Base-by-base conservation (phyloP, 1,140 invertebrate genomes). In the Euwallacea fornicatus region DNA sequence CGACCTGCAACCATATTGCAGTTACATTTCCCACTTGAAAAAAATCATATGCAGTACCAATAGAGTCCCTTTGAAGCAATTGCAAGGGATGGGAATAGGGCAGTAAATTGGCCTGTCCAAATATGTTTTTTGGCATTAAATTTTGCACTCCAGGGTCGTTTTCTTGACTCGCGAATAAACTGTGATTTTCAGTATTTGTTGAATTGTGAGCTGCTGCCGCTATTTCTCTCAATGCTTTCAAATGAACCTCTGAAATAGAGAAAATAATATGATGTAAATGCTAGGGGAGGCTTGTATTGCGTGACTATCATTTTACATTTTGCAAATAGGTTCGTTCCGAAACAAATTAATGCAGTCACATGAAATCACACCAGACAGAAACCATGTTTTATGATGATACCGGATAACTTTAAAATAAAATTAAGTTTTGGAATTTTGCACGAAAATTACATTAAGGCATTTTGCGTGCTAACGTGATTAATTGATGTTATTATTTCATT, bases 301-400 rank as follows among this genome's bases (percentile, higher is more conserved):
- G 62, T 65, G 62, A 58, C 42, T 58, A 55, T 67, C 47, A 67
- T 67, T 58, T 67, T 64, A 46, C 44, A 10, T 11, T 55, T n/a
- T 15, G 21, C n/a, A 58, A 47, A 56, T 67, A 58, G 56, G 43
- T 67, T 67, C 54, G 46, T 67, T 67, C 65, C 54, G 13, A 58
- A 67, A 67, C 56, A 58, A 67, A 67, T 67, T 67, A 67, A 67
- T 67, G 41, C 42, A 43, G 56, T 67, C 41, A 58, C 55, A 58
- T 13, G 47, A n/a, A 67, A 33, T 67, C 54, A 67, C 43, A 58
- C 43, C 56, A 42, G 65, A 11, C 21, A 33, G 21, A 33, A 33
- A n/a, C 54, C 54, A 41, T 33, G 44, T 58, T 67, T 60, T 42
- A 60, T 60, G 33, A 44, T 58, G 54, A 67, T 67, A 67, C 43